Conservation (phyloP, 1,140 invertebrate genomes). For the Bombus sibiricus region DNA sequence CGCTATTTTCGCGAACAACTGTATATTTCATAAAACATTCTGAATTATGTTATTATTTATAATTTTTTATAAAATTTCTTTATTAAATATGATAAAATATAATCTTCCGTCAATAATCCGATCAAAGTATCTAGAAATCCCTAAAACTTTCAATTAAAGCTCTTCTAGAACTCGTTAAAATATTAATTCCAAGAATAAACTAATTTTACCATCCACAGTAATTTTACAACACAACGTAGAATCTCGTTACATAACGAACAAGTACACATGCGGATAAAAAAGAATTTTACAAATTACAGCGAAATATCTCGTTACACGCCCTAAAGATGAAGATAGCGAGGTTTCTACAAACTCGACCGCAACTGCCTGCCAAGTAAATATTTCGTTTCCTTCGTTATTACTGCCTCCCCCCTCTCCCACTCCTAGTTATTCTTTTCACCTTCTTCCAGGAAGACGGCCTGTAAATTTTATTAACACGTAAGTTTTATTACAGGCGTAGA, state of each 20-base stretch:
- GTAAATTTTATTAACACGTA: constrained; percentile 26
- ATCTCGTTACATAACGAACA: neutral
- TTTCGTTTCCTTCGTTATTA: constrained; percentile 7
- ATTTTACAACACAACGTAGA: neutral
- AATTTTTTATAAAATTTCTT: too few relatives aligned
- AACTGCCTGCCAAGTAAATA: neutral
- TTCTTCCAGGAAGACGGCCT: too few relatives aligned
- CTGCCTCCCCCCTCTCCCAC: neutral
- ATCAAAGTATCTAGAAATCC: too few relatives aligned
- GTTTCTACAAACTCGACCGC: neutral
- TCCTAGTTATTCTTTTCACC: neutral
- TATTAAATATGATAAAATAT: too few relatives aligned
- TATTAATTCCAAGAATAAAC: neutral
- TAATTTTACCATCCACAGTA: neutral
- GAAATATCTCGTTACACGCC: neutral
- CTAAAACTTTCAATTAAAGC: too few relatives aligned
- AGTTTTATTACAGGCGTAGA: too few relatives aligned
- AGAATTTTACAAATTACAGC: neutral
- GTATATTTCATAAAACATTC: too few relatives aligned
- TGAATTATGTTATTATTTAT: too few relatives aligned
- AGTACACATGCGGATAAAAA: neutral
- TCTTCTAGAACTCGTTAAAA: neutral
- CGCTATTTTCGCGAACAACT: too few relatives aligned
- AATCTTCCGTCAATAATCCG: too few relatives aligned
- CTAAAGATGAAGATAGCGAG: neutral